Evolutionary conservation across 2,888 invertebrate genomes (phyloP).

Genomic region (Copidosoma aretas): DNA sequence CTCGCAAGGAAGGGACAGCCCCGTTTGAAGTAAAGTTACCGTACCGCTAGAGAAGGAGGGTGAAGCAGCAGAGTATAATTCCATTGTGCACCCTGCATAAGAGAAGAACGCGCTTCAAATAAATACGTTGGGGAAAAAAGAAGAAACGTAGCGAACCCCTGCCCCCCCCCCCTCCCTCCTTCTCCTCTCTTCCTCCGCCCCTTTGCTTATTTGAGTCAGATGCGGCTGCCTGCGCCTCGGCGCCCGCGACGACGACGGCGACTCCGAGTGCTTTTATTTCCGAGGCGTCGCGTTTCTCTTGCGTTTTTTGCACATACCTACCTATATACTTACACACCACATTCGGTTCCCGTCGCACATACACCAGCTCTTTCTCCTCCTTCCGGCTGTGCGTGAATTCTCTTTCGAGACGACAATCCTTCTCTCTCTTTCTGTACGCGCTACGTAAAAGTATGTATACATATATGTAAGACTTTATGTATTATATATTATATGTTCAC

Average conservation of each 20-base stretch:
- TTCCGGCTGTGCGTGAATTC: neutral
- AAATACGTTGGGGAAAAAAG: constrained; percentile 61
- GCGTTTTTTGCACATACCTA: neutral
- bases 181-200: neutral
- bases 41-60: neutral
- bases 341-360: too few species aligned
- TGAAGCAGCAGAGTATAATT: neutral
- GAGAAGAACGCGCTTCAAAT: constrained; percentile 56
- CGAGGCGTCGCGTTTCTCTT: constrained; percentile 3
- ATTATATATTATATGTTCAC: too few species aligned
- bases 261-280: constrained; percentile 3
- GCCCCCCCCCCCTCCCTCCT: neutral
- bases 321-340: too few species aligned
- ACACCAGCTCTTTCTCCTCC: constrained; percentile 42
- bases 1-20: neutral
- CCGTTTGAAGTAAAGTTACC: too few species aligned
- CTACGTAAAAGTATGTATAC: too few species aligned
- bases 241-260: neutral
- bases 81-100: neutral
- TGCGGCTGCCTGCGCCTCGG: constrained; percentile 23
- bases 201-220: constrained; percentile 22
- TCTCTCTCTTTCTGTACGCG: constrained; percentile 7
- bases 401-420: constrained; percentile 12
- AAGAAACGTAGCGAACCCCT: neutral
- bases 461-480: too few species aligned